A percentile compares a stretch with the other conserved stretches of the same genome.
These are phyloP conservation scores for Ophthalmotilapia sp. DNA, from an alignment of 2,113 vertebrate genomes.

Conservation along the genomic window DNA sequence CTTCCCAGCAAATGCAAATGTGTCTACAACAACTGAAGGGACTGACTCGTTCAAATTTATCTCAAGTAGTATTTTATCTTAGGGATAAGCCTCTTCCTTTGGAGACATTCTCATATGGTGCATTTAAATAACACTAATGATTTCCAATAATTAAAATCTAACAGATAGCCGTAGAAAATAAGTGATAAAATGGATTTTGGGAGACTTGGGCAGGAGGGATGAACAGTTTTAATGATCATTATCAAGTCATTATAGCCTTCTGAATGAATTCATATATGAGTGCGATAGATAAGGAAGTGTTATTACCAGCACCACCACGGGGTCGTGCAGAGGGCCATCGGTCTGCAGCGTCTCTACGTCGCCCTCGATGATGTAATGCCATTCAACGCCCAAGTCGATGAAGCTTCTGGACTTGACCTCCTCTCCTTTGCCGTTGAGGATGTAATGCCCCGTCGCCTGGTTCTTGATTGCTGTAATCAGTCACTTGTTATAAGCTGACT, in stretches of 20 bases:
- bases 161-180: background rate
- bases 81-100: background rate
- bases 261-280: background rate
- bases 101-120: background rate
- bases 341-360: constrained; percentile 87
- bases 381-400: constrained; percentile 92
- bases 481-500: constrained; percentile 6
- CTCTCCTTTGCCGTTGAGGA: constrained; percentile 91
- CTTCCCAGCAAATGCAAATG: background rate
- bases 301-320: constrained; percentile 88
- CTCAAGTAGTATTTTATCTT: background rate
- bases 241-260: fast-evolving
- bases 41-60: background rate
- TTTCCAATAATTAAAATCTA: background rate
- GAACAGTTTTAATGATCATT: background rate
- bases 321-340: constrained; percentile 85
- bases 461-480: constrained; percentile 91
- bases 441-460: constrained; percentile 95
- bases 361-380: constrained; percentile 88
- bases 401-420: constrained; percentile 84
- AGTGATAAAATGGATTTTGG: background rate
- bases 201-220: fast-evolving
- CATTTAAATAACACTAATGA: background rate
- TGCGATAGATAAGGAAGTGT: background rate
- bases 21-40: background rate